Base-by-base conservation (phyloP, 2,888 invertebrate genomes). In the Stramonita haemastoma region DNA sequence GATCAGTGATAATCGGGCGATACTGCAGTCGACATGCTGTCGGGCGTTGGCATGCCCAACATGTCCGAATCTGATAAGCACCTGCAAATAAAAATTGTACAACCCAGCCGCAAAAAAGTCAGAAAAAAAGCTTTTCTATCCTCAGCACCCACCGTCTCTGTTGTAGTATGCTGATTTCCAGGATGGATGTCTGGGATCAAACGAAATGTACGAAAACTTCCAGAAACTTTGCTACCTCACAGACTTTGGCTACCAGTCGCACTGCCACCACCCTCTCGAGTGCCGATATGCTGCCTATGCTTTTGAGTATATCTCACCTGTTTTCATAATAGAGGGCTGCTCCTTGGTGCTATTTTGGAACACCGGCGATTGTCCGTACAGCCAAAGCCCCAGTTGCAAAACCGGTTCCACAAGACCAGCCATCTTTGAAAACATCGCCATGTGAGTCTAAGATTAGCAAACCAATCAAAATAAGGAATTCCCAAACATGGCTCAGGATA, bases 401-500 rank as follows among this genome's bases (percentile, higher is more conserved):
- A 92, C 92, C 91, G 92, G 92, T 92, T 92, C 83, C 90, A 86
- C 89, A 36, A 84, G 89, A 36, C 66, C 86, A n/a, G 87, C 90
- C 90, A 91, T 90, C 92, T 91, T 92, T 89, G 90, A 89, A 92
- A 89, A 91, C 56, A 86, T 89, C 89, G 91, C 92, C 91, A 90
- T 85, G 88, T 85, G 89, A 91, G 86, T 60, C 79, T 91, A 90
- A 84, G 86, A 87, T 89, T 91, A 92, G 89, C 81, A 73, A 86
- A 26, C 92, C 92, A 92, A 92, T 92, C 90, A 87, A 77, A 86
- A 81, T 57, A 32, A 19, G 66, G 87, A 46, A 46, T 19, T 29
- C 22, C n/a, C 26, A 46, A 15, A 60, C 29, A 56, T 66, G 66
- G 26, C 29, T 15, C 46, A 26, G 60, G 15, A 29, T 60, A 34